A percentile compares a stretch with the other conserved stretches of the same genome.
Conservation (phyloP, 2,888 invertebrate genomes). For the Nymphalis polychloros region DNA sequence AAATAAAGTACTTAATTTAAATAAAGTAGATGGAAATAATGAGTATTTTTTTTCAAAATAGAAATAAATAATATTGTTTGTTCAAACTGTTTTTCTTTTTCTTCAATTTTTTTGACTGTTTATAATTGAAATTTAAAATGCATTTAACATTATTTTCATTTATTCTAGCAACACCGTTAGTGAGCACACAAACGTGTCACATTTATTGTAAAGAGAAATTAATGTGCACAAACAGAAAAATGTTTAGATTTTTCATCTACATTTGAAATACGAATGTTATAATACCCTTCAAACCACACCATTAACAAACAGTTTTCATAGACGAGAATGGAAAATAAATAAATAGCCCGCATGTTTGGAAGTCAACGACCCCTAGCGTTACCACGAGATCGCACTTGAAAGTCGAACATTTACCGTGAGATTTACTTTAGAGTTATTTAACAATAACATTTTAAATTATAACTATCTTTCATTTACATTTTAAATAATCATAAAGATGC, state of each 20-base stretch:
- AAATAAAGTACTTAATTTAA: too few species aligned
- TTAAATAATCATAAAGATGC: neutral
- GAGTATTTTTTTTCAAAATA: too few species aligned
- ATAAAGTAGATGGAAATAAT: too few species aligned
- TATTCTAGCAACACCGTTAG: neutral
- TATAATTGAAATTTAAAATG: neutral
- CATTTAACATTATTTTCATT: neutral
- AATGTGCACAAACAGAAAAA: constrained; percentile 23
- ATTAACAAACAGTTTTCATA: constrained; percentile 25
- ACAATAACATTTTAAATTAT: constrained; percentile 3
- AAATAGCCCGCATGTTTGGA: constrained; percentile 47
- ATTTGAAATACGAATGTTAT: constrained; percentile 13
- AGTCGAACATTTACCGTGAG: constrained; percentile 29
- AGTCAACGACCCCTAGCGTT: constrained; percentile 40
- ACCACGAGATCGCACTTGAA: constrained; percentile 24
- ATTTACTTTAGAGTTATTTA: constrained; percentile 26
- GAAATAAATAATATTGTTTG: too few species aligned
- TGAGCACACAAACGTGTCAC: neutral
- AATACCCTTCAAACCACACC: constrained; percentile 6
- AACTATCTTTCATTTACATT: constrained; percentile 9
- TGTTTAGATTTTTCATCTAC: constrained; percentile 6
- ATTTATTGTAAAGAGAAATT: constrained; percentile 6
- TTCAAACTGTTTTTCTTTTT: too few species aligned
- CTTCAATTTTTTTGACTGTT: too few species aligned
- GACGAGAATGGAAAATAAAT: constrained; percentile 30